Conservation (phyloP, 1,140 invertebrate genomes). For the Augochlora pura region DNA sequence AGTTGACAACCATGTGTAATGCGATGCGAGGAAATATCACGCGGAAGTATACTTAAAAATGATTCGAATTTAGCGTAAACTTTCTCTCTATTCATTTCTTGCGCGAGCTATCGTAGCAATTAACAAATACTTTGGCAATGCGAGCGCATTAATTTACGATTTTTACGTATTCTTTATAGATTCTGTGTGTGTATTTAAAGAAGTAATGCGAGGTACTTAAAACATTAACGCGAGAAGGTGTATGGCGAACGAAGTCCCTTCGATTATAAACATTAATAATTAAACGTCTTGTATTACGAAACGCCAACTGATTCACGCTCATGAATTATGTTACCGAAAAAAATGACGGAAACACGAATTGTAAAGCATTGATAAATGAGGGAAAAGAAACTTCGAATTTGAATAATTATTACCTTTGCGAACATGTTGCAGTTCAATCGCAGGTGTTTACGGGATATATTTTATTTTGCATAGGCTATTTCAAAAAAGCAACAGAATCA, state of each 20-base stretch:
- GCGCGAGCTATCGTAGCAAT: neutral
- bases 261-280: neutral
- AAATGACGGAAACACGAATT: too few species aligned
- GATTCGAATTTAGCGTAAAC: neutral
- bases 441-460: too few species aligned
- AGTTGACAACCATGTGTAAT: too few species aligned
- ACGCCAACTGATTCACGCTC: neutral
- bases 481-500: neutral
- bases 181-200: too few species aligned
- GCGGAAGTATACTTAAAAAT: too few species aligned
- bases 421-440: too few species aligned
- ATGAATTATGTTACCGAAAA: too few species aligned
- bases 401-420: neutral
- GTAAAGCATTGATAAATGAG: neutral
- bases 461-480: neutral
- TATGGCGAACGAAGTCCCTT: neutral
- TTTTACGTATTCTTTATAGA: too few species aligned
- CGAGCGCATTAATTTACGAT: neutral
- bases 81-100: neutral
- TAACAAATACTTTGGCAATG: neutral
- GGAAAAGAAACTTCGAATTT: neutral
- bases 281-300: neutral
- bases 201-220: too few species aligned
- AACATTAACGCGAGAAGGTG: neutral
- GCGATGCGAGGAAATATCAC: too few species aligned